Percentiles rank a stretch among this genome's conserved stretches.
These are phyloP conservation scores for Menidia beryllina DNA, from an alignment of 2,113 vertebrate genomes.

Conservation along the genomic window DNA sequence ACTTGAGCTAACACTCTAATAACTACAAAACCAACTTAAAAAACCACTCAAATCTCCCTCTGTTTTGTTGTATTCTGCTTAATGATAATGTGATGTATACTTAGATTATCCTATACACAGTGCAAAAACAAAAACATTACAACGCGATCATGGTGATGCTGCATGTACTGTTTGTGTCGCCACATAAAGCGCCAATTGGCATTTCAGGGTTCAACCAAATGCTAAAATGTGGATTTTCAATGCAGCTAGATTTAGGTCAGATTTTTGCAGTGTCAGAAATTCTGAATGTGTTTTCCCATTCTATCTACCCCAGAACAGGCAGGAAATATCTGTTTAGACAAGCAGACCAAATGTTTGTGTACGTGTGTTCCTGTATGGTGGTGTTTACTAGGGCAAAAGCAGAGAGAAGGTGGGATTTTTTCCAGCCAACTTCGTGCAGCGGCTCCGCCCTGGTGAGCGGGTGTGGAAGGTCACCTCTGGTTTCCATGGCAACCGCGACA, in stretches of 20 bases:
- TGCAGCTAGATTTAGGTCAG: not conserved
- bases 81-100: not conserved
- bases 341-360: slow-evolving; percentile 32
- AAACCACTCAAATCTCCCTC: not conserved
- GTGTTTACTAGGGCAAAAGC: slow-evolving; percentile 86
- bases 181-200: not conserved
- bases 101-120: too few species aligned
- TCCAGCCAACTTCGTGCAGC: slow-evolving; percentile 94
- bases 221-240: not conserved
- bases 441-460: slow-evolving; percentile 89
- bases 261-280: slow-evolving; percentile 5
- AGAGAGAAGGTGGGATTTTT: slow-evolving; percentile 90
- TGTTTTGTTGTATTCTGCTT: slow-evolving; percentile 3
- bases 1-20: too few species aligned
- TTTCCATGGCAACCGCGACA: slow-evolving; percentile 88
- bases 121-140: too few species aligned
- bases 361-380: slow-evolving; percentile 25
- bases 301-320: not conserved
- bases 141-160: not conserved
- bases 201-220: too few species aligned
- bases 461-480: slow-evolving; percentile 89
- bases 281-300: not conserved
- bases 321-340: slow-evolving; percentile 23
- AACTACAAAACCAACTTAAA: too few species aligned
- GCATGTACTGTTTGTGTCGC: slow-evolving; percentile 4